Evolutionary conservation across 2,113 vertebrate species (phyloP).

Genomic region (Corythoichthys haematopterus): DNA sequence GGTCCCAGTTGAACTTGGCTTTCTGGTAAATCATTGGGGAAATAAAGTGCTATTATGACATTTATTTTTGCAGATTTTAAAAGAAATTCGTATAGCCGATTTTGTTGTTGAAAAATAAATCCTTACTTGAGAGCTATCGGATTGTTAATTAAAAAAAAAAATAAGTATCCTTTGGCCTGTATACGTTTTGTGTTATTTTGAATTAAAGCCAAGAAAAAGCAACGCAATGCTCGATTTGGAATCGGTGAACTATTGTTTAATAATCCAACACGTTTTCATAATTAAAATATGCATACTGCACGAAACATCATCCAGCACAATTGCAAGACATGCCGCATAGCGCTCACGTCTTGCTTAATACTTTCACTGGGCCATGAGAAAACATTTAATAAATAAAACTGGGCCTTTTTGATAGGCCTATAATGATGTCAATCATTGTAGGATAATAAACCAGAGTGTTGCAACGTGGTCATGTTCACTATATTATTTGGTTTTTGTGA

Average conservation of each 20-base stretch:
- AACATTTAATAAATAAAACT: background rate
- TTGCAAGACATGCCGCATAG: background rate
- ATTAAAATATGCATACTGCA: background rate
- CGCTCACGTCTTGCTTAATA: too few species aligned
- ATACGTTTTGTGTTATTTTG: background rate
- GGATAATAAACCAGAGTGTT: background rate
- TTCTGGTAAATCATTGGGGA: slow-evolving; percentile 69
- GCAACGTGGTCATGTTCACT: background rate
- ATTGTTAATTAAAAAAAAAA: background rate
- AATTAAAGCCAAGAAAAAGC: background rate
- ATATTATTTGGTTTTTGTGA: background rate
- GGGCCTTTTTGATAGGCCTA: background rate
- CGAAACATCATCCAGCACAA: background rate
- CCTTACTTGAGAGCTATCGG: background rate
- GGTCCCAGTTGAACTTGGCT: slow-evolving; percentile 98
- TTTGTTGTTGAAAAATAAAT: background rate
- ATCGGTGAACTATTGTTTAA: background rate
- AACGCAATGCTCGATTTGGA: background rate
- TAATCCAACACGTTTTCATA: background rate
- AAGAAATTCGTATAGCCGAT: background rate
- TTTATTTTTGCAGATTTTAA: background rate
- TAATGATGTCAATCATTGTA: background rate
- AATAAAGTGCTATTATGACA: background rate
- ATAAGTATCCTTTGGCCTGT: background rate
- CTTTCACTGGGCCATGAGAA: background rate